phyloP scores from a whole-genome alignment of 2,113 vertebrate species.

The Ursus arctos region DNA sequence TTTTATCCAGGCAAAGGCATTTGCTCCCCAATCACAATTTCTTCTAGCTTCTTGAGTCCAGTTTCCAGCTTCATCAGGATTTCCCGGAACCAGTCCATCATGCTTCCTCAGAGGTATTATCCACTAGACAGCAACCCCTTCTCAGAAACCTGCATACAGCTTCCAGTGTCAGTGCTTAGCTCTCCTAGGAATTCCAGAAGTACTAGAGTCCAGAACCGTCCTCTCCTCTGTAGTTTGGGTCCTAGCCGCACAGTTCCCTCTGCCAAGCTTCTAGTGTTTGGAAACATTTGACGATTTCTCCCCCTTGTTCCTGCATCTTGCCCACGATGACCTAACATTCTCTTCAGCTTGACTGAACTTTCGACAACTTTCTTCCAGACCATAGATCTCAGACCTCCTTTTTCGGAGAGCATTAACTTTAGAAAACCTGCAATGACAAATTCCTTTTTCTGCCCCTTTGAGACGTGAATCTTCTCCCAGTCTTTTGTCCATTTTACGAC shows the following conservation, averaged over 20 bases:
- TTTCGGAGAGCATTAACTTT: background rate
- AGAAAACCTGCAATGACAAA: background rate
- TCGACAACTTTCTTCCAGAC: background rate
- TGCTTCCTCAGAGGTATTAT: background rate
- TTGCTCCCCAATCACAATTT: background rate
- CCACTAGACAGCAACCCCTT: accelerated
- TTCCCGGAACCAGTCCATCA: background rate
- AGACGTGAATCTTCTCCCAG: background rate
- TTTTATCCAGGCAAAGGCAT: background rate
- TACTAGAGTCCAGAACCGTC: accelerated
- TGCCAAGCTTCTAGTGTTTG: background rate
- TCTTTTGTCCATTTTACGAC: background rate
- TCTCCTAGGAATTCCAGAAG: background rate
- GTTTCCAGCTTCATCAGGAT: background rate
- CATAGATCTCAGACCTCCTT: background rate
- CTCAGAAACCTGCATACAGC: background rate
- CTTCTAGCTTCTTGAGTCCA: no score
- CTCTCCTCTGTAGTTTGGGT: background rate
- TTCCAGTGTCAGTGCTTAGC: no score
- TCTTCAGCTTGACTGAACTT: no score
- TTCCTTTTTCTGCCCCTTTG: background rate
- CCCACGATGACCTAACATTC: background rate
- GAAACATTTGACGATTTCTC: background rate
- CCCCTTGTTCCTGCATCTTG: background rate
- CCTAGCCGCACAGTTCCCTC: no score